phyloP scores from a whole-genome alignment of 2,797 vertebrate genomes.

The Esox masquinongy region DNA sequence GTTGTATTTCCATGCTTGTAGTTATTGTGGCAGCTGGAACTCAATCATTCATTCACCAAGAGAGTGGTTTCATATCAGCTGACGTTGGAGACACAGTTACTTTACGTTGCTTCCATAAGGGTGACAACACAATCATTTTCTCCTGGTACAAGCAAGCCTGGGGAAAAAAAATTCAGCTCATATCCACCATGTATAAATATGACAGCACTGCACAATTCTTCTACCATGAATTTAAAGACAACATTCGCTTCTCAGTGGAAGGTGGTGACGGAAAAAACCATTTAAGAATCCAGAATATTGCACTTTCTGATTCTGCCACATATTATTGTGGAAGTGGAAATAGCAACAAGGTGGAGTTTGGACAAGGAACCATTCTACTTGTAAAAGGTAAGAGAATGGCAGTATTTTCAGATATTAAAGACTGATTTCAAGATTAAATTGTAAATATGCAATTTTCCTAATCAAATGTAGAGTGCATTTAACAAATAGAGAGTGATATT shows the following conservation, averaged over 20 bases:
- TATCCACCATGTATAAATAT: slow-evolving; percentile 26
- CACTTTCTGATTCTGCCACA: slow-evolving; percentile 8
- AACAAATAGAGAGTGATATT: too few relatives aligned
- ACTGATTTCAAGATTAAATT: not conserved
- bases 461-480: not conserved
- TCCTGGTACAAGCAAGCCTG: slow-evolving; percentile 45
- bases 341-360: slow-evolving; percentile 5
- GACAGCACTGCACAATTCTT: not conserved
- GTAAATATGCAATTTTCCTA: not conserved
- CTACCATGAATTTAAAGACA: slow-evolving; percentile 5
- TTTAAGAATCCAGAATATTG: slow-evolving; percentile 9
- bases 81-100: slow-evolving; percentile 18
- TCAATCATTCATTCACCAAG: not conserved
- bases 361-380: slow-evolving; percentile 13
- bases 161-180: slow-evolving; percentile 22
- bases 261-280: not conserved
- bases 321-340: slow-evolving; percentile 23
- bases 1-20: not conserved
- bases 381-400: slow-evolving; percentile 15
- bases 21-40: too few relatives aligned
- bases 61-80: not conserved
- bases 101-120: slow-evolving; percentile 34
- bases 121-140: not conserved
- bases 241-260: slow-evolving; percentile 5
- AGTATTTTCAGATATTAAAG: too few relatives aligned